These are phyloP conservation scores for Ophion costatus DNA, from an alignment of 2,888 invertebrate genomes.

Conservation along the genomic window DNA sequence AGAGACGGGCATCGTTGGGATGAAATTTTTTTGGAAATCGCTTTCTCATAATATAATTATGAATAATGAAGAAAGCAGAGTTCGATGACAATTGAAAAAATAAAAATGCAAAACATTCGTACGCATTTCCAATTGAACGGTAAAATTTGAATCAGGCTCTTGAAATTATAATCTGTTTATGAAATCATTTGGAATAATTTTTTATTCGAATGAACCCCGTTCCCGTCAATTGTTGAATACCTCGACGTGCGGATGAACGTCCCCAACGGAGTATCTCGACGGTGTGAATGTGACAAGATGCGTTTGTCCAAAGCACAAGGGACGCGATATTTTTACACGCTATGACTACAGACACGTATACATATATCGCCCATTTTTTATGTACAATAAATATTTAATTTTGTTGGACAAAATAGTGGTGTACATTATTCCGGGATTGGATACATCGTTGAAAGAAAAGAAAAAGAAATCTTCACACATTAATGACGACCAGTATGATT, in stretches of 20 bases:
- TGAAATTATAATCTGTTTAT: not conserved
- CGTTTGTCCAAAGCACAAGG: slow-evolving; percentile 46
- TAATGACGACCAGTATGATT: slow-evolving; percentile 46
- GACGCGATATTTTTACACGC: slow-evolving; percentile 67
- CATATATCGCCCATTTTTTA: slow-evolving; percentile 74
- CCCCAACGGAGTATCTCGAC: slow-evolving; percentile 45
- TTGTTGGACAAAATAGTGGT: slow-evolving; percentile 69
- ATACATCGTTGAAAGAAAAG: slow-evolving; percentile 79
- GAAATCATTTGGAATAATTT: slow-evolving; percentile 10
- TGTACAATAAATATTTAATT: slow-evolving; percentile 78
- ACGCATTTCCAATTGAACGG: not conserved
- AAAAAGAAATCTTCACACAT: slow-evolving; percentile 65
- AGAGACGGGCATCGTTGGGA: slow-evolving; percentile 36
- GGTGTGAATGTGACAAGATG: slow-evolving; percentile 43
- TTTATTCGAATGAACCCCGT: slow-evolving; percentile 10
- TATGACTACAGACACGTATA: slow-evolving; percentile 70
- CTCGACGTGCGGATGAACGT: slow-evolving; percentile 31
- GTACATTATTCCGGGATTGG: slow-evolving; percentile 77
- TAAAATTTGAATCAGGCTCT: not conserved
- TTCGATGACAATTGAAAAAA: not conserved
- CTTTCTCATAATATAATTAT: slow-evolving; percentile 7
- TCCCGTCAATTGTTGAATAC: slow-evolving; percentile 19
- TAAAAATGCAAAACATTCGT: not conserved
- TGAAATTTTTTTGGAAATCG: not conserved
- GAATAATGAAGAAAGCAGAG: not conserved